Percentiles rank a stretch among this genome's conserved stretches.
These are phyloP conservation scores for Polypedilum pembai DNA, from an alignment of 1,140 invertebrate genomes.

Conservation along the genomic window DNA sequence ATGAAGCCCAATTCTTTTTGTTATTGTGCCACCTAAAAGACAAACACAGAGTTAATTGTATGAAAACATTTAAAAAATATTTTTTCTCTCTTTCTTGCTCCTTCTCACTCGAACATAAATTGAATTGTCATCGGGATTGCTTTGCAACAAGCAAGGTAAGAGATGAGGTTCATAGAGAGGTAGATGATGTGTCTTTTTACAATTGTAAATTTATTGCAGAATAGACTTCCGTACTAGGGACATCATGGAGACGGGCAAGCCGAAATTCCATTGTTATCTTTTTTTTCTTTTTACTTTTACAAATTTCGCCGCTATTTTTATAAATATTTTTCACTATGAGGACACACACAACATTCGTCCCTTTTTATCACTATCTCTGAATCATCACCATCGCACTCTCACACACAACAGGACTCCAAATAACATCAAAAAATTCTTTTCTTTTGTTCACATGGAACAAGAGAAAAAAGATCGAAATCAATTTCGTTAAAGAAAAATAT, in stretches of 20 bases:
- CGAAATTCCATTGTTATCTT: slow-evolving; percentile 22
- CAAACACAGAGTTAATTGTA: slow-evolving; percentile 25
- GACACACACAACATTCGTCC: slow-evolving; percentile 26
- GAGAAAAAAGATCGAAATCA: slow-evolving; percentile 21
- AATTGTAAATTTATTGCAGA: slow-evolving; percentile 28
- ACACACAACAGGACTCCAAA: not conserved
- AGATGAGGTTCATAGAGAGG: not conserved
- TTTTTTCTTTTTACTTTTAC: slow-evolving; percentile 11
- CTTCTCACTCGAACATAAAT: slow-evolving; percentile 9
- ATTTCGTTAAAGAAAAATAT: slow-evolving; percentile 15
- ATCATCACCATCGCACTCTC: slow-evolving; percentile 21
- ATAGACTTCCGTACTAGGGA: slow-evolving; percentile 21
- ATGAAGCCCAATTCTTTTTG: slow-evolving; percentile 12
- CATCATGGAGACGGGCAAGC: not conserved
- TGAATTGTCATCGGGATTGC: slow-evolving; percentile 21
- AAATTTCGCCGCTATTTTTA: slow-evolving; percentile 27
- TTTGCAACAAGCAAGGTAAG: slow-evolving; percentile 1
- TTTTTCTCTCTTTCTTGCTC: not conserved
- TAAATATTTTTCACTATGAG: slow-evolving; percentile 1
- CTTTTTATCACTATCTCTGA: slow-evolving; percentile 10
- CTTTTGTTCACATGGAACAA: slow-evolving; percentile 3
- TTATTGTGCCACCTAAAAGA: slow-evolving; percentile 25
- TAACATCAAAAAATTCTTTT: slow-evolving; percentile 16
- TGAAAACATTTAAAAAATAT: slow-evolving; percentile 24
- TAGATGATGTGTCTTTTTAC: not conserved